phyloP scores from a whole-genome alignment of 1,140 invertebrate species.

The Eriosoma lanigerum region DNA sequence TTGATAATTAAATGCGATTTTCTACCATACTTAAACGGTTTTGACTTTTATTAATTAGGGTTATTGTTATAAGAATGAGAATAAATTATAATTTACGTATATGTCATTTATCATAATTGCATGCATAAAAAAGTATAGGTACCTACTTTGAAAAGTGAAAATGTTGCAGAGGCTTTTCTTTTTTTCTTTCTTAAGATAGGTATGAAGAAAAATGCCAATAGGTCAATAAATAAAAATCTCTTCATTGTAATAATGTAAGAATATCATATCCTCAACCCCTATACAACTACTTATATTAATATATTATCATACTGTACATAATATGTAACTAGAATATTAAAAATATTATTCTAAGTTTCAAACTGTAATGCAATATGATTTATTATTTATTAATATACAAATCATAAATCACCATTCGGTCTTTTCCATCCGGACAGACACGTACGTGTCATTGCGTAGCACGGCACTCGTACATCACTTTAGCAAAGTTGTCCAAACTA shows the following conservation, averaged over 20 bases:
- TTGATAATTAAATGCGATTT: neutral
- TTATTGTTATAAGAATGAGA: too few species aligned
- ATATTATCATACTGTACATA: too few species aligned
- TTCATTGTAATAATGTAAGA: neutral
- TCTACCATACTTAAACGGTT: neutral
- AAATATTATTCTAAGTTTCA: neutral
- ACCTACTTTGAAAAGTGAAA: too few species aligned
- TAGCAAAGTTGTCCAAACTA: neutral
- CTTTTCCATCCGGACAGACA: neutral
- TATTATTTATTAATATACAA: constrained; percentile 13
- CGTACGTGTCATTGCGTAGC: neutral
- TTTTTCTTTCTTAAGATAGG: too few species aligned
- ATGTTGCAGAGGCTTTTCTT: too few species aligned
- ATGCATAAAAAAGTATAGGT: too few species aligned
- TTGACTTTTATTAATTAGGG: too few species aligned
- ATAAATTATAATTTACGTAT: too few species aligned
- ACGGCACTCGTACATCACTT: neutral
- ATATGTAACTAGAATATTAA: too few species aligned
- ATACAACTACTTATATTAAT: neutral
- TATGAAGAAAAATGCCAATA: neutral
- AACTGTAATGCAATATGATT: neutral
- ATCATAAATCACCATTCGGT: constrained; percentile 15
- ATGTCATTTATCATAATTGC: too few species aligned
- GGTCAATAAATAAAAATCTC: neutral
- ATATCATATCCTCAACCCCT: neutral